Evolutionary conservation across 2,888 invertebrate species (phyloP), one percentile per base, ranked within the genome.

Genomic region (Melieria picta): DNA sequence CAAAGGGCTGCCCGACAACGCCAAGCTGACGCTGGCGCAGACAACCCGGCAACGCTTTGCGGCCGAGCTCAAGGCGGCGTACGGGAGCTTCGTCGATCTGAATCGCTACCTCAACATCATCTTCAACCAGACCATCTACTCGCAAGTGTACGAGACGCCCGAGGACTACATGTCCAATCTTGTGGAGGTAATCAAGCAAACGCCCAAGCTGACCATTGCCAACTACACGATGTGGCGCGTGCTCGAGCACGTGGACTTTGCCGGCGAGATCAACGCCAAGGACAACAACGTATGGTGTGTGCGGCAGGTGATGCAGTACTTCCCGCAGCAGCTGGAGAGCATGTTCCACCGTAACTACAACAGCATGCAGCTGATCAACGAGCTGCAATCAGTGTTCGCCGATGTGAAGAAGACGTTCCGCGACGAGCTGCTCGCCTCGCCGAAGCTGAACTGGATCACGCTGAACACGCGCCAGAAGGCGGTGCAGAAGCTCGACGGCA

Each of bases 161-260:
- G 80, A 81, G 69, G 81, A 82, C 42, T 85, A 85, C 48, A 76
- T 85, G 42, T 75, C 76, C 16, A 82, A 82, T 65, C 61, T 81
- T 60, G 79, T 85, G 46, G 83, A 84, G 16, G 80, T 86, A 0
- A 78, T 85, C 0, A 78, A 77, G 0, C 70, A 71, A 0, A 84
- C 85, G 0, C 81, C 83, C 1, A 85, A 86, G 50, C 70, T 83
- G 4, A 79, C 81, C 6, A 76, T 86, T 64, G 85, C 85, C 50
- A 86, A 85, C 65, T 85, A 85, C 7, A 85, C 86, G 0, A 86
- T 85, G 78, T 85, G 86, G 83, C 81, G 84, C 0, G 80, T 83
- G 0, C 55, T 85, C 56, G 78, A 81, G n/a, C 78, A 78, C 5
- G 74, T 85, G 11, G 83, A 83, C n/a, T 77, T 78, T 7, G 80